These are phyloP conservation scores for Acleris literana DNA, from an alignment of 2,888 invertebrate genomes.

Conservation along the genomic window DNA sequence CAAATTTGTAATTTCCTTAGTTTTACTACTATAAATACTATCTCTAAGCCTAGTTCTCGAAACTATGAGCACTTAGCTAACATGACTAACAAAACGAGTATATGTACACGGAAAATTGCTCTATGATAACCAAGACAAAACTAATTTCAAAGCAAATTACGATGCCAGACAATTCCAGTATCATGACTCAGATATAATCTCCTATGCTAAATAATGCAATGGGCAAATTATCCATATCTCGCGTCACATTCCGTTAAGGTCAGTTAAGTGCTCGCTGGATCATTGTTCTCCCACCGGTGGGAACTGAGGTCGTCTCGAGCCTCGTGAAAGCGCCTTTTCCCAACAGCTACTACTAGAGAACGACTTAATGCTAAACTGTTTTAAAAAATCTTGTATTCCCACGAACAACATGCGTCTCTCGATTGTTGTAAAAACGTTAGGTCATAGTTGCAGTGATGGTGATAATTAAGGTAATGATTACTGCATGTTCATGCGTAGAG, in stretches of 20 bases:
- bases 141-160: conserved; percentile 11
- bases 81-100: background rate
- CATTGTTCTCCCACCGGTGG: conserved; percentile 70
- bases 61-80: too few relatives aligned
- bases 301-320: conserved; percentile 56
- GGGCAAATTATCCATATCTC: conserved; percentile 36
- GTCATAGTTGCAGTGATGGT: conserved; percentile 27
- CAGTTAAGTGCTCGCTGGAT: conserved; percentile 47
- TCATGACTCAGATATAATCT: conserved; percentile 27
- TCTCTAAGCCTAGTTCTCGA: too few relatives aligned
- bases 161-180: conserved; percentile 18
- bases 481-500: conserved; percentile 4
- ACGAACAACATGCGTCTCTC: conserved; percentile 49
- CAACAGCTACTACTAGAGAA: conserved; percentile 49
- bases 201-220: conserved; percentile 31
- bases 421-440: conserved; percentile 34
- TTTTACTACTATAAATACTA: too few relatives aligned
- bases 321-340: conserved; percentile 76
- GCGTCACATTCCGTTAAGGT: conserved; percentile 42
- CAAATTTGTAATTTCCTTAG: too few relatives aligned
- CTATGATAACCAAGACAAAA: background rate
- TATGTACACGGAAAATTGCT: background rate
- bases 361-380: conserved; percentile 56
- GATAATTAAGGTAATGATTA: conserved; percentile 31
- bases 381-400: conserved; percentile 52